Base-by-base conservation (phyloP, 2,888 invertebrate species). In the Metacarcinus magister region DNA sequence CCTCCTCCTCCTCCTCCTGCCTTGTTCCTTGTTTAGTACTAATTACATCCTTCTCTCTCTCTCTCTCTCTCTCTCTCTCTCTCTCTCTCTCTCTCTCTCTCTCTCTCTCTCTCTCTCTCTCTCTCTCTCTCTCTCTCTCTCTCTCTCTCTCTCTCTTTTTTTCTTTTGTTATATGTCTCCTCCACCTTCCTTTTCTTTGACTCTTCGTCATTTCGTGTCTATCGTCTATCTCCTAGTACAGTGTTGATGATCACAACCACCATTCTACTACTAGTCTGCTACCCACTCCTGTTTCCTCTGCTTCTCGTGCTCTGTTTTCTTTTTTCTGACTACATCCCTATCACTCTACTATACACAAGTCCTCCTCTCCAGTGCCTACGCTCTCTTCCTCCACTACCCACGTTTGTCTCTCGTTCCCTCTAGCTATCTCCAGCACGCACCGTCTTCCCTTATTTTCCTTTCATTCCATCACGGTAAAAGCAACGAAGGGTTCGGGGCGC, bases 41-140 rank as follows among this genome's bases (percentile, higher is more conserved):
- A 5, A 13, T 82, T 75, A 46, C 43, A 0, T 87, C 44, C n/a
- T 23, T 94, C 44, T 94, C 44, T 75, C 39, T 94, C 82, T 94
- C 87, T n/a, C 75, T 28, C n/a, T 82, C 60, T 60, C 60, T 60
- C 60, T 60, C 60, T 92, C 92, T 48, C 48, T 48, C 32, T 13
- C 28, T 92, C 92, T 92, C 54, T 48, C 75, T 94, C 82, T 32
- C 23, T 32, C 67, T 75, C 39, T 75, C 39, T 75, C 39, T 39
- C 39, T 94, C 44, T 94, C 94, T 94, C 67, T 75, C 75, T 60
- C 93, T 93, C 93, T 93, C 5, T 94, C 94, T 94, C 94, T 94
- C 94, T 94, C 94, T 94, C 94, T 94, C 82, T 75, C 94, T 94
- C 82, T 94, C 94, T 94, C 54, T 92, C 92, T 48, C 13, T 48